Percentiles rank a stretch among this genome's conserved stretches.
Evolutionary conservation across 2,113 vertebrate species (phyloP).

Genomic region (Percina caprodes): DNA sequence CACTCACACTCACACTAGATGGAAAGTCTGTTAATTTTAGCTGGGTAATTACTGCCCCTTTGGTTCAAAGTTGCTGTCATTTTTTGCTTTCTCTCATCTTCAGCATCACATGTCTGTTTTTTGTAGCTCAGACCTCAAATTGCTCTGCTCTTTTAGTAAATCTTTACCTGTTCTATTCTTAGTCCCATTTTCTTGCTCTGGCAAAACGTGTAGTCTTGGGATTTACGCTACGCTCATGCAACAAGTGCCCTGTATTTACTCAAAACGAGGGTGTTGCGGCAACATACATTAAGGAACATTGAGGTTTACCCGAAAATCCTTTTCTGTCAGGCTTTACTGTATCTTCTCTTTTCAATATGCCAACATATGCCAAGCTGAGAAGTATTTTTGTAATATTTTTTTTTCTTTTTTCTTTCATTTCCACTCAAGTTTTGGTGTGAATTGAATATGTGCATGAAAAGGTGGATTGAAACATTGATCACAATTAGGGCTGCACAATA

Average conservation of each 20-base stretch:
- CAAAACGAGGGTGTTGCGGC: not conserved
- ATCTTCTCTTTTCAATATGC: not conserved
- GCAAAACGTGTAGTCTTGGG: not conserved
- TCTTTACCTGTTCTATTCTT: conserved; percentile 16
- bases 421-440: not conserved
- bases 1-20: conserved; percentile 3
- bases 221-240: not conserved
- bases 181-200: not conserved
- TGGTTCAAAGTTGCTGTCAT: conserved; percentile 39
- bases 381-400: not conserved
- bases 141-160: not conserved
- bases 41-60: conserved; percentile 44
- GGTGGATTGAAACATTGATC: not conserved
- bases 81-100: conserved; percentile 34
- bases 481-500: too few species aligned
- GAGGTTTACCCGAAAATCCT: not conserved
- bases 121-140: conserved; percentile 15
- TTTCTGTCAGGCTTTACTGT: not conserved
- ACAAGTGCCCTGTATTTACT: not conserved
- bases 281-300: not conserved
- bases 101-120: conserved; percentile 1
- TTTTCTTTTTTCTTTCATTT: not conserved
- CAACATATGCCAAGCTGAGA: not conserved
- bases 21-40: conserved; percentile 40
- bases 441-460: not conserved